Evolutionary conservation across 2,797 vertebrate genomes (phyloP), one percentile per base, ranked within the genome.

Genomic region (Siniperca undulata): DNA sequence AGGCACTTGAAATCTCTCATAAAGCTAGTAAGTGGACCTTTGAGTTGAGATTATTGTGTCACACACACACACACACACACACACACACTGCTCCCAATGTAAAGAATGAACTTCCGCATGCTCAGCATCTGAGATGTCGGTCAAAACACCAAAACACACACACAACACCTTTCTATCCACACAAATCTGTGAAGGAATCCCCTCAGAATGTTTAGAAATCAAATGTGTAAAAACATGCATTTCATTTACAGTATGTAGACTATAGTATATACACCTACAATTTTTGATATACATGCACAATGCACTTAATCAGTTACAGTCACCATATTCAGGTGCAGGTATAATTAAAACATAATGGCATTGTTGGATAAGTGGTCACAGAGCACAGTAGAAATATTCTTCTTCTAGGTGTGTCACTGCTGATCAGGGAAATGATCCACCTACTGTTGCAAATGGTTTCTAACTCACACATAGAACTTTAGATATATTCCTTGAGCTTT

Each of bases 281-380:
- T 87, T 83, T 89, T 90, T 86, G 82, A 91, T 92, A 91, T 87
- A 84, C 76, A 88, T 77, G 91, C 82, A 90, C 80, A 94, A 77
- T 73, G 91, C 92, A 91, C 71, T 70, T 86, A 48, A 88, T 95
- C 94, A 95, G 91, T 93, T 88, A 93, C 87, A 93, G 86, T 90
- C 83, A 91, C 74, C 74, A 72, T 82, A 77, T 86, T 89, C 86
- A 92, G 83, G 92, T 50, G 65, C 83, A 86, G 69, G 88, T 90
- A 79, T 83, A 82, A 77, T 53, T 77, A 50, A 73, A 90, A 92
- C 82, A 85, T 44, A 84, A 90, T 94, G 95, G 94, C 93, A 88
- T 93, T 92, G 88, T 86, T 85, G 82, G 85, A 81, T 53, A 86
- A 77, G 82, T 78, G 76, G 83, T 86, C 77, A 84, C 86, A 90